A percentile compares a stretch with the other conserved stretches of the same genome.
phyloP scores from a whole-genome alignment of 2,113 vertebrate species.

The Callopanchax toddi region DNA sequence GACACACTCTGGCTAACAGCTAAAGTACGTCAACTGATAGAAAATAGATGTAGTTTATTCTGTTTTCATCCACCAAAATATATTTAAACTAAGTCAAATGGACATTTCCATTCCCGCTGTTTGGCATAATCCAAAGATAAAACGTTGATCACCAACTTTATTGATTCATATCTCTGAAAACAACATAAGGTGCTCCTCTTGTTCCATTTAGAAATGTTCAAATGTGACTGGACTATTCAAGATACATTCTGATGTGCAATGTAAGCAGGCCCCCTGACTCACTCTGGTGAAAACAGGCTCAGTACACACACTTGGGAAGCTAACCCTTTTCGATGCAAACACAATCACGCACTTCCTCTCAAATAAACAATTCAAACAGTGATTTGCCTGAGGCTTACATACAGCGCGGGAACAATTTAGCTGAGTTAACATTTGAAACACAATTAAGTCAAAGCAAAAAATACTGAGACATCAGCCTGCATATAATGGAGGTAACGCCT shows the following conservation, averaged over 20 bases:
- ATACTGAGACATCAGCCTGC: constrained; percentile 7
- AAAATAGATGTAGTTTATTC: too few relatives aligned
- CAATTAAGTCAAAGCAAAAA: constrained; percentile 7
- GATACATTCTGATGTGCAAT: constrained; percentile 9
- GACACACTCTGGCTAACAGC: too few relatives aligned
- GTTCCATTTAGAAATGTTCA: not conserved
- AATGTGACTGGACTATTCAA: not conserved
- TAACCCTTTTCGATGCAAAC: constrained; percentile 14
- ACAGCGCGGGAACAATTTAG: constrained; percentile 19
- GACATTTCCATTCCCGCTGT: not conserved
- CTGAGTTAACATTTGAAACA: constrained; percentile 24
- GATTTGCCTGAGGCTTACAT: constrained; percentile 10
- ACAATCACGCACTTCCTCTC: constrained; percentile 28
- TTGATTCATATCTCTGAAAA: constrained; percentile 12
- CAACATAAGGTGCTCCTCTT: not conserved
- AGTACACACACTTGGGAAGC: constrained; percentile 13
- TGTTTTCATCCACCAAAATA: too few relatives aligned
- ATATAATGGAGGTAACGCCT: not conserved
- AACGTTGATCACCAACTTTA: not conserved
- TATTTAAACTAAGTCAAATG: not conserved
- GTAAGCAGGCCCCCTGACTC: constrained; percentile 13
- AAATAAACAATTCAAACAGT: constrained; percentile 25
- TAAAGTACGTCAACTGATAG: too few relatives aligned
- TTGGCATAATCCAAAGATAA: not conserved
- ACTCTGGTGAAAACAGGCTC: constrained; percentile 18